Base-by-base conservation (phyloP, 2,797 vertebrate genomes). In the Gila robusta region DNA sequence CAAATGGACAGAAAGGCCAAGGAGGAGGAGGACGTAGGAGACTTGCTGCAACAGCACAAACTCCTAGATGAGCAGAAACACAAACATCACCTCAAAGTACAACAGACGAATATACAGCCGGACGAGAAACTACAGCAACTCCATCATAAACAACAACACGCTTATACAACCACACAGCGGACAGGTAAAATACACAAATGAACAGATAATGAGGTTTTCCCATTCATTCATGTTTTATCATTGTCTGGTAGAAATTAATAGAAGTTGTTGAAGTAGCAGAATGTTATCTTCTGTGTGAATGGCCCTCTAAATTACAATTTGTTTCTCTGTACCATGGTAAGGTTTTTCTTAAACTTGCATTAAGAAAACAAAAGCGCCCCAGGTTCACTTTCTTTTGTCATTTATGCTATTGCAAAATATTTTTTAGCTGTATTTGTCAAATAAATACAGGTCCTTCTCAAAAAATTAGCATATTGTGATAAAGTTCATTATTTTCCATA, bases 51-150 rank as follows among this genome's bases (percentile, higher is more conserved):
- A 81, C 93, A 95, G 8, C 94, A 95, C 86, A 94, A 90, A 90
- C 94, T 90, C 87, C 84, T 95, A 74, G 94, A 95, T 66, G 91
- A 94, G 82, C 94, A 96, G 89, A 95, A 95, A 89, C 93, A 94
- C 83, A 95, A 95, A 89, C 93, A 94, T 88, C 78, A 91, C 2
- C 82, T 94, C 76, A 92, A 91, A 79, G 89, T 90, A 81, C 93
- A 94, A 86, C 80, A 90, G 79, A 91, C 23, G 49, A 82, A 76
- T 71, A 64, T 82, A 80, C 91, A 91, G 56, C 52, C n/a, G 0
- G 86, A 90, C 0, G 72, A 88, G 72, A 91, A 89, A 0, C 90
- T 87, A 26, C 91, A 80, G 26, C 83, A 87, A 66, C 85, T 28
- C 1, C 91, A 89, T 14, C 91, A 90, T 52, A 94, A 92, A 90